These are phyloP conservation scores for Sycobia sp. DNA, from an alignment of 1,140 invertebrate species.

Conservation along the genomic window DNA sequence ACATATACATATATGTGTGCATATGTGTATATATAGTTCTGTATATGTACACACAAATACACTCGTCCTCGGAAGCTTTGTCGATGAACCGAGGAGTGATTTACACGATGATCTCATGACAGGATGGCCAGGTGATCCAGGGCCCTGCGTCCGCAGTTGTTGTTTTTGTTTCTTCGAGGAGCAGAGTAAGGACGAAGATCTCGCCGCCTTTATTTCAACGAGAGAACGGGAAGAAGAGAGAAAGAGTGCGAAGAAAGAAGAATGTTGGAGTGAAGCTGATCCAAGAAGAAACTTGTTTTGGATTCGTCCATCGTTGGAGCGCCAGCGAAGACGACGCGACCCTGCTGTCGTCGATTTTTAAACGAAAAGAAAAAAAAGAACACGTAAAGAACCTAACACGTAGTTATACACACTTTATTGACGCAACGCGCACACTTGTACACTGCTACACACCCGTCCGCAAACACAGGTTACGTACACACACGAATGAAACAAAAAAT, in stretches of 20 bases:
- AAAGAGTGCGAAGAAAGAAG: background rate
- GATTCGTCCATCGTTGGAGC: conserved; percentile 16
- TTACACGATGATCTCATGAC: conserved; percentile 30
- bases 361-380: background rate
- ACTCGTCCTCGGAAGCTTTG: conserved; percentile 26
- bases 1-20: too few species aligned
- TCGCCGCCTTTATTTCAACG: background rate
- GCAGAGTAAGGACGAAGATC: background rate
- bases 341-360: conserved; percentile 31
- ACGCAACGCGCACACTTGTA: background rate
- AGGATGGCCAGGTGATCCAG: conserved; percentile 9
- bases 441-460: background rate
- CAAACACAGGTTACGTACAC: too few species aligned
- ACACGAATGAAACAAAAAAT: too few species aligned
- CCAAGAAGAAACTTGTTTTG: too few species aligned
- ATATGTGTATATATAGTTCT: too few species aligned
- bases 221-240: conserved; percentile 4
- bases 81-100: conserved; percentile 14
- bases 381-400: background rate
- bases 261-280: conserved; percentile 2
- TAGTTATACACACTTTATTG: background rate
- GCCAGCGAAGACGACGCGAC: conserved; percentile 23
- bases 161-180: conserved; percentile 3
- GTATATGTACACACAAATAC: background rate
- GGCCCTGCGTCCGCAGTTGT: conserved; percentile 18